phyloP scores from a whole-genome alignment of 1,140 invertebrate genomes.

The Geopemphigus sp. region DNA sequence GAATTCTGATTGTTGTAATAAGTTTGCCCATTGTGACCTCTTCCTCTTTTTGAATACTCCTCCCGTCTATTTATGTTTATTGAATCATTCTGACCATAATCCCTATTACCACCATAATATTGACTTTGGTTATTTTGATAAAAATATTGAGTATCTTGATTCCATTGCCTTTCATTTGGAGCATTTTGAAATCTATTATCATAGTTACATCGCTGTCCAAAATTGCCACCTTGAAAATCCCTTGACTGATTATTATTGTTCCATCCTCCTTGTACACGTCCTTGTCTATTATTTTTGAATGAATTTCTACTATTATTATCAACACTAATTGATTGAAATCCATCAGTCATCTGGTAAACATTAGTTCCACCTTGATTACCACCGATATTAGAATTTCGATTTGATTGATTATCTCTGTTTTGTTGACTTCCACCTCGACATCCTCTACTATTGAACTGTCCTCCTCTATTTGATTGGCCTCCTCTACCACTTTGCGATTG shows the following conservation, averaged over 20 bases:
- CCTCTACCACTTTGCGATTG: slow-evolving; percentile 36
- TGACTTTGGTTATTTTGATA: slow-evolving; percentile 23
- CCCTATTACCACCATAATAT: slow-evolving; percentile 13
- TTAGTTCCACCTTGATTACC: slow-evolving; percentile 40
- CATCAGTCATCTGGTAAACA: slow-evolving; percentile 51
- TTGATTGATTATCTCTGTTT: slow-evolving; percentile 15
- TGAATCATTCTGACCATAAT: slow-evolving; percentile 8
- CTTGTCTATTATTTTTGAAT: slow-evolving; percentile 39
- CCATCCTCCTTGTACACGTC: slow-evolving; percentile 45
- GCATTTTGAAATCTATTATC: slow-evolving; percentile 14
- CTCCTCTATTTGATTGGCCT: slow-evolving; percentile 47
- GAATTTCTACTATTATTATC: slow-evolving; percentile 31
- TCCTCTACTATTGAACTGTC: slow-evolving; percentile 38
- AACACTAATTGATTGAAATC: slow-evolving; percentile 47
- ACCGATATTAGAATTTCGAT: background rate
- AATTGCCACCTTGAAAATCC: background rate
- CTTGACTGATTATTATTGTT: background rate
- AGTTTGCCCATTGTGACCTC: slow-evolving; percentile 43
- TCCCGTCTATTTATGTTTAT: background rate
- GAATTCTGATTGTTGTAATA: slow-evolving; percentile 44
- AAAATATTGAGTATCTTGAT: background rate
- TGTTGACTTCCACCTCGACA: slow-evolving; percentile 19
- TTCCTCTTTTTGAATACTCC: slow-evolving; percentile 32
- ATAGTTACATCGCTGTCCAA: background rate
- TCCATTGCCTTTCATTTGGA: slow-evolving; percentile 5